Evolutionary conservation across 2,797 vertebrate species (phyloP), one percentile per base, ranked within the genome.

Genomic region (Mionectes olivaceus): DNA sequence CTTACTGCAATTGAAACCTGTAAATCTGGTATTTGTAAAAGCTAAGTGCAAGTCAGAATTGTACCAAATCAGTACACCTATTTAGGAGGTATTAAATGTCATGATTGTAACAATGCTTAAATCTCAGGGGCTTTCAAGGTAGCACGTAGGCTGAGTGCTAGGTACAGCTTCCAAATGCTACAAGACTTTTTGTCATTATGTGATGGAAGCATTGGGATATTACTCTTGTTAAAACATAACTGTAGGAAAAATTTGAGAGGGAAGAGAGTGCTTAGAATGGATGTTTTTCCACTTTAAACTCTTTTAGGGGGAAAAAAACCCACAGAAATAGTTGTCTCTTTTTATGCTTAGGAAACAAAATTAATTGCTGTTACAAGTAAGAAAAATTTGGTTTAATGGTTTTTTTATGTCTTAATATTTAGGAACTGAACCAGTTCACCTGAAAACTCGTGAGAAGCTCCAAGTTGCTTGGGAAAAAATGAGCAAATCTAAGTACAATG

Each of bases 401-500:
- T 74, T 93, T 89, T 17, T 22, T 88, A 16, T 61, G 6, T 73
- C 39, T 83, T 78, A 64, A 86, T 75, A 52, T 71, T 83, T 83
- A 99, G 99, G 97, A 60, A 37, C 97, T 30, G 98, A 98, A 77
- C 99, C 99, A 0, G 97, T 98, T 85, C 98, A 98, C 5, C 15
- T 94, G 13, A 92, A 84, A 82, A 98, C 95, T 3, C 97, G 98
- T 8, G 98, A 98, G 70, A 96, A 70, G 25, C 56, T 99, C 43
- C 98, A 99, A 83, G 98, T 99, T 80, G 97, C 98, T 0, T 99
- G 99, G 99, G 99, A 99, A 97, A 99, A 99, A 98, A 99, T 99
- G 99, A 99, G 99, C 96, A 99, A 99, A 95, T 99, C 99, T 5
- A 99, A 99, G 76, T 98, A 99, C 97, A 99, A 99, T 1, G 99